Conservation (phyloP, 2,888 invertebrate species). For the Myopa tessellatipennis region DNA sequence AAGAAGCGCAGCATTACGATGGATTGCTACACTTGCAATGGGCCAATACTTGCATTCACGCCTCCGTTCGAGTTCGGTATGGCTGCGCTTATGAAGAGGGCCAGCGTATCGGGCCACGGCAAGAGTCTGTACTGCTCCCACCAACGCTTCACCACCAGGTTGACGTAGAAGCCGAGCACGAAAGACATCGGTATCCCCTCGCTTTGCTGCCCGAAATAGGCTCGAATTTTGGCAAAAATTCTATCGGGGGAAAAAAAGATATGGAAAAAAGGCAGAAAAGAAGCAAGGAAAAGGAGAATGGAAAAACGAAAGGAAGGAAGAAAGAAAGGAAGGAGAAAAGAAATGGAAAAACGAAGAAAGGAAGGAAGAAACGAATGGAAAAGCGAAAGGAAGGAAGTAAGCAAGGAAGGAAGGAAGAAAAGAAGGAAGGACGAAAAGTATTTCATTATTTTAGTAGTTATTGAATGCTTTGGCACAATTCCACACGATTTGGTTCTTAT, state of each 20-base stretch:
- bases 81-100: constrained; percentile 90
- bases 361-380: too few species aligned
- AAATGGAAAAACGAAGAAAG: too few species aligned
- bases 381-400: constrained; percentile 44
- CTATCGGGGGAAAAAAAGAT: constrained; percentile 70
- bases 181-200: constrained; percentile 95
- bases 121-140: constrained; percentile 94
- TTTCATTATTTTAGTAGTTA: background rate
- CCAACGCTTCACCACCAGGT: constrained; percentile 91
- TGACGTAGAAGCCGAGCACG: constrained; percentile 94
- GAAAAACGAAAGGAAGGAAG: background rate
- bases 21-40: background rate
- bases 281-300: background rate
- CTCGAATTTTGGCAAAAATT: constrained; percentile 85
- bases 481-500: too few species aligned
- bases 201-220: constrained; percentile 88
- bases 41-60: constrained; percentile 56
- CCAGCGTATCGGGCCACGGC: constrained; percentile 94
- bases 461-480: too few species aligned
- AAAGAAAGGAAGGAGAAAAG: background rate
- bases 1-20: background rate
- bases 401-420: too few species aligned
- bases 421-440: too few species aligned
- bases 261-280: background rate
- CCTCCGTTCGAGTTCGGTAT: constrained; percentile 80